Conservation (phyloP, 2,797 vertebrate species). For the Peromyscus eremicus region DNA sequence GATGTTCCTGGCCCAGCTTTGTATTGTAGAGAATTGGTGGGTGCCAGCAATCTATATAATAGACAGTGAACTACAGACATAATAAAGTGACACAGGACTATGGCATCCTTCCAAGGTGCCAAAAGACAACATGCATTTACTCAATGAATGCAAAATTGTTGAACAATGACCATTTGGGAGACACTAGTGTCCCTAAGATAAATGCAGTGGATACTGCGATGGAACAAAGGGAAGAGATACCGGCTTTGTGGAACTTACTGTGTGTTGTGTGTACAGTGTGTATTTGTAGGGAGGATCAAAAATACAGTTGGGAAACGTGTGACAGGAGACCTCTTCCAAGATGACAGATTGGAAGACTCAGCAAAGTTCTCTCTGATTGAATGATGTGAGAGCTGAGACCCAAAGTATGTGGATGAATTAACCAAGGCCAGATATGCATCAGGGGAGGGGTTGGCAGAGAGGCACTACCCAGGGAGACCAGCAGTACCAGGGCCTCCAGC, state of each 20-base stretch:
- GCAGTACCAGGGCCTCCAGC: too few species aligned
- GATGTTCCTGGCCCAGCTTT: not conserved
- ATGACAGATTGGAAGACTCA: not conserved
- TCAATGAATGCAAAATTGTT: not conserved
- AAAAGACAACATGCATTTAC: not conserved
- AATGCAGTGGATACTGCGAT: not conserved
- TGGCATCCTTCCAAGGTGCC: not conserved
- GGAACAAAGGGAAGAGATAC: not conserved
- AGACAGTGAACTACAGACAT: constrained; percentile 1
- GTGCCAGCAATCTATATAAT: not conserved
- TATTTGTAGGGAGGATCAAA: not conserved
- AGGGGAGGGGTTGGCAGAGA: too few species aligned
- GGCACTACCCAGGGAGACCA: too few species aligned
- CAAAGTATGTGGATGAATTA: too few species aligned
- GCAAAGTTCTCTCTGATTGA: not conserved
- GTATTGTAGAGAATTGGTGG: not conserved
- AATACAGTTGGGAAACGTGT: not conserved
- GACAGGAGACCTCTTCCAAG: not conserved
- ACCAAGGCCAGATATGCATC: too few species aligned
- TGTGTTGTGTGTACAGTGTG: not conserved
- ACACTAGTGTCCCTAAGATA: not conserved
- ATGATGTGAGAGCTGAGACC: too few species aligned
- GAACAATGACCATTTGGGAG: not conserved
- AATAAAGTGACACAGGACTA: not conserved
- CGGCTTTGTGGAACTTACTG: not conserved